A percentile compares a stretch with the other conserved stretches of the same genome.
These are phyloP conservation scores for Camponotus floridanus DNA, from an alignment of 1,140 invertebrate species.

Conservation along the genomic window DNA sequence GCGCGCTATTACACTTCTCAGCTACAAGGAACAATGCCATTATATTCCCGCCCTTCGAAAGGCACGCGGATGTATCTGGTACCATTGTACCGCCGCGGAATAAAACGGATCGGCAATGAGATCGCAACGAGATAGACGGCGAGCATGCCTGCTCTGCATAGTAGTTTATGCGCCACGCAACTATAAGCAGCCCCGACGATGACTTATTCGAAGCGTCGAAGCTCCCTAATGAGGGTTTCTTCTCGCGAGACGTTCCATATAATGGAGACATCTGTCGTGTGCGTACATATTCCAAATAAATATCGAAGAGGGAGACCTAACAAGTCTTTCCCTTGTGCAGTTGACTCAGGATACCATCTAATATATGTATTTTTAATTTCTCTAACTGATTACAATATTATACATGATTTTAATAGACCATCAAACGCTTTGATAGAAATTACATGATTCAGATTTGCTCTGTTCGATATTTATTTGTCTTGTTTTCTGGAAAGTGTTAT, in stretches of 20 bases:
- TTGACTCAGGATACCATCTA: not conserved
- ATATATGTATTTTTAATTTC: not conserved
- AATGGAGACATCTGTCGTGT: slow-evolving; percentile 53
- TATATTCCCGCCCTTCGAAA: slow-evolving; percentile 50
- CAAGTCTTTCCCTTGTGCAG: slow-evolving; percentile 6
- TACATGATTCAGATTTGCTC: not conserved
- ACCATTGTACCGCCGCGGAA: slow-evolving; percentile 47
- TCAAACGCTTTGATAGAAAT: not conserved
- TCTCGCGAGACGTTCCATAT: slow-evolving; percentile 30
- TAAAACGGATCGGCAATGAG: slow-evolving; percentile 49
- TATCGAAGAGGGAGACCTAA: not conserved
- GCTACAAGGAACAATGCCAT: slow-evolving; percentile 50
- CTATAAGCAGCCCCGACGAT: slow-evolving; percentile 48
- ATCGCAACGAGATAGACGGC: slow-evolving; percentile 51
- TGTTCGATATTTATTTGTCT: not conserved
- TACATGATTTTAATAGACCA: not conserved
- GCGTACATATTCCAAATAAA: not conserved
- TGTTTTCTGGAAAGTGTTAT: not conserved
- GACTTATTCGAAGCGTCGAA: slow-evolving; percentile 51
- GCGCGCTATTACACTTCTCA: slow-evolving; percentile 57
- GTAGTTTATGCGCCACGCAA: slow-evolving; percentile 44
- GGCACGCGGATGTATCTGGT: slow-evolving; percentile 56
- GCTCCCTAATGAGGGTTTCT: slow-evolving; percentile 55
- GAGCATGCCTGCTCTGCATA: slow-evolving; percentile 21
- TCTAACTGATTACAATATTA: not conserved